Evolutionary conservation across 2,888 invertebrate species (phyloP), one percentile per base, ranked within the genome.

Genomic region (Iselma pallidipennis): DNA sequence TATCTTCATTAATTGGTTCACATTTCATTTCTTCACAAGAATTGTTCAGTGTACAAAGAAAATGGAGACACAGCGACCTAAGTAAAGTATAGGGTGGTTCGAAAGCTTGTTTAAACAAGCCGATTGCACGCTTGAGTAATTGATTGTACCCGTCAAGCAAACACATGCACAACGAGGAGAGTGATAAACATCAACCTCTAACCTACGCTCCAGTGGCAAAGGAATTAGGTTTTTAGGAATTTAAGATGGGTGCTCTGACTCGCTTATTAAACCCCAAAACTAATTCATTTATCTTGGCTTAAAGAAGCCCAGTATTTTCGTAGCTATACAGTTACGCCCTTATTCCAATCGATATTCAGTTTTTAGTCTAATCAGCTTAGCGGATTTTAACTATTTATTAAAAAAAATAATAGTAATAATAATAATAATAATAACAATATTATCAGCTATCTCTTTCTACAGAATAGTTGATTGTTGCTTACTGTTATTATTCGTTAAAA

Each of bases 61-160:
- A 26, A 57, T 55, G 55, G 54, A 31, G n/a, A 31, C n/a, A 31
- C 29, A 29, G n/a, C 1, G 5, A 14, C 4, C n/a, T n/a, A 33
- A 14, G 14, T n/a, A 33, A 4, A 61, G 54, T 61, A 52, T 57
- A 54, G 55, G 56, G 55, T 52, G 67, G 59, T 61, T 59, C 28
- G 57, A 64, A 62, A 58, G 64, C 57, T 61, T 62, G 64, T 66
- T 68, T 54, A 61, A 66, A 68, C 66, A 68, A 56, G 64, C 62
- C 64, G 62, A 68, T 63, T 66, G 66, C 63, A 64, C 63, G 62
- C 63, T 59, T 59, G 55, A 57, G 61, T 66, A 68, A 68, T 66
- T 66, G 68, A 68, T 68, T 65, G 65, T 66, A 57, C 49, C 63
- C 64, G 62, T 68, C 65, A 65, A 65, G 60, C 65, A 65, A 66